Conservation (phyloP, 1,140 invertebrate species). For the Grapholita molesta region DNA sequence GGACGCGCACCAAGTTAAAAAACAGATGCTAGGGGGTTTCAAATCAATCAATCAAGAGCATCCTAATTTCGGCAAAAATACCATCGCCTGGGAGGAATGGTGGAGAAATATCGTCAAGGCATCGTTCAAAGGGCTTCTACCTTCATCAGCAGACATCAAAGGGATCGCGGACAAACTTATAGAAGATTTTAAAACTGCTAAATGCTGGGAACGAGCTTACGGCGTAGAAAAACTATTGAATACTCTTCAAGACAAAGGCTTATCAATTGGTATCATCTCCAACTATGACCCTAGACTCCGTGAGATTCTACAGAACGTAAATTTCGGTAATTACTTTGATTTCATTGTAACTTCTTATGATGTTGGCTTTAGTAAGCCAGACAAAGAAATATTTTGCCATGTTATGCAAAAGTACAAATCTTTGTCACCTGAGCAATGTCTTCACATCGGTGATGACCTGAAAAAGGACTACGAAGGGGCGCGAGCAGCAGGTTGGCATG, state of each 20-base stretch:
- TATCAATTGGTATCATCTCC: slow-evolving; percentile 88
- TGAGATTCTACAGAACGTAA: slow-evolving; percentile 81
- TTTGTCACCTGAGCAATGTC: slow-evolving; percentile 80
- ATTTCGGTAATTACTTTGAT: slow-evolving; percentile 84
- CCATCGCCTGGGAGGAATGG: slow-evolving; percentile 88
- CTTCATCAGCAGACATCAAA: slow-evolving; percentile 31
- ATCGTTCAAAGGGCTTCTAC: slow-evolving; percentile 80
- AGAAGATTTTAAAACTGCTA: slow-evolving; percentile 82
- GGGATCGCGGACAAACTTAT: slow-evolving; percentile 82
- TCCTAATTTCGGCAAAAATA: slow-evolving; percentile 88
- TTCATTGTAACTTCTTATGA: slow-evolving; percentile 90
- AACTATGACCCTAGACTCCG: slow-evolving; percentile 92
- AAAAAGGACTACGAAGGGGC: slow-evolving; percentile 89
- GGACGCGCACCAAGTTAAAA: slow-evolving; percentile 79
- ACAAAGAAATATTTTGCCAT: slow-evolving; percentile 84
- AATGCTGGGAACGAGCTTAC: slow-evolving; percentile 85
- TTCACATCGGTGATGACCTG: slow-evolving; percentile 91
- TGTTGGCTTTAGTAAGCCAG: slow-evolving; percentile 86
- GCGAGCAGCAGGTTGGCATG: slow-evolving; percentile 85
- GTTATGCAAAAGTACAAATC: slow-evolving; percentile 78
- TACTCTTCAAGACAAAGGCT: slow-evolving; percentile 70
- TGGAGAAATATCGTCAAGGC: slow-evolving; percentile 85
- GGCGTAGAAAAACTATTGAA: slow-evolving; percentile 82
- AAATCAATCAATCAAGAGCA: slow-evolving; percentile 81
- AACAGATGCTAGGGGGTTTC: slow-evolving; percentile 82